Percentiles rank a stretch among this genome's conserved stretches.
phyloP scores from a whole-genome alignment of 1,140 invertebrate genomes.

The Luehdorfia chinensis region DNA sequence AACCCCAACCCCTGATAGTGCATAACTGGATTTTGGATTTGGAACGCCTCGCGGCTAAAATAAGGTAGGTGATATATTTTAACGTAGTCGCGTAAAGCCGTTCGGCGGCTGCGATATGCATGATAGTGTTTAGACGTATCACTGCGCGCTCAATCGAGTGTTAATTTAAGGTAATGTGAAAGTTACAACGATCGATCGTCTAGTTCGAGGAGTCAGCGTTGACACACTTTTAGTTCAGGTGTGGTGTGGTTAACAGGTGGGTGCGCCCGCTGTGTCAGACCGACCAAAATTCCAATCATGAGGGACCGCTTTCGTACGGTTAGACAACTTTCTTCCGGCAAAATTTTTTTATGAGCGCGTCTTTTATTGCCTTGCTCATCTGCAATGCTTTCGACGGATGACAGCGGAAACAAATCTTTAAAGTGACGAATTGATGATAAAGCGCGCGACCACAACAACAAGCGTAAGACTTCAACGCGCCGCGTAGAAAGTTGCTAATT shows the following conservation, averaged over 20 bases:
- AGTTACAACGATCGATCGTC: constrained; percentile 64
- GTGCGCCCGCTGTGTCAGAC: constrained; percentile 47
- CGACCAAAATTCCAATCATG: constrained; percentile 69
- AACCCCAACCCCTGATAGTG: constrained; percentile 74
- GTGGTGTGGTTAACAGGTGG: constrained; percentile 59
- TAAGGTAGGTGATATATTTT: constrained; percentile 50
- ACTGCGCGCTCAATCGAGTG: constrained; percentile 36
- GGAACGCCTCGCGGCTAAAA: constrained; percentile 55
- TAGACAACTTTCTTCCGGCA: constrained; percentile 61
- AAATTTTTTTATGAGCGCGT: constrained; percentile 29
- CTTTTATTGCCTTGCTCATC: constrained; percentile 22
- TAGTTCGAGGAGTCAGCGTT: constrained; percentile 64
- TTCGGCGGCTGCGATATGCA: constrained; percentile 18
- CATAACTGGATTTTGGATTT: constrained; percentile 68
- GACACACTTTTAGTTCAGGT: constrained; percentile 73
- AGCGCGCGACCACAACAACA: constrained; percentile 31
- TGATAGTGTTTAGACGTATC: constrained; percentile 39
- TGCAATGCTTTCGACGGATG: constrained; percentile 17
- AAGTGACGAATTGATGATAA: constrained; percentile 24
- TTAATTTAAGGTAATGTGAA: constrained; percentile 74
- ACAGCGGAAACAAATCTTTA: constrained; percentile 2
- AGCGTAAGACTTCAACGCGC: constrained; percentile 71
- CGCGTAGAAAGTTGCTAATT: constrained; percentile 13
- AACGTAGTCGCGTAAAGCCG: constrained; percentile 8
- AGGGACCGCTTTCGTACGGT: constrained; percentile 57